phyloP scores from a whole-genome alignment of 1,140 invertebrate species.

The Lepidurus apus region DNA sequence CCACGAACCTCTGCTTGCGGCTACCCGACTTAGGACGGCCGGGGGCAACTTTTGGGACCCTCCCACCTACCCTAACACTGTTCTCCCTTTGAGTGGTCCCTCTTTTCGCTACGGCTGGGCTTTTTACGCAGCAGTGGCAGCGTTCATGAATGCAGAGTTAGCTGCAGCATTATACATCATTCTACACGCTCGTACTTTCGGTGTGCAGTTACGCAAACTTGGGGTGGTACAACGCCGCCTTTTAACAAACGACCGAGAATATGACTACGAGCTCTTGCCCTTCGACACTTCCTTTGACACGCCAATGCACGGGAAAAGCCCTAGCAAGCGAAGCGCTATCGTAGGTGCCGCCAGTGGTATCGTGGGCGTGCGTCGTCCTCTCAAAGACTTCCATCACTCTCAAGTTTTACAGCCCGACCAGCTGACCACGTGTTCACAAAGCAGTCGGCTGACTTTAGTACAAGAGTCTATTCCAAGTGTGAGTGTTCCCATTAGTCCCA shows the following conservation, averaged over 20 bases:
- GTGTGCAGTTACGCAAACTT: neutral
- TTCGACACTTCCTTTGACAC: slow-evolving; percentile 14
- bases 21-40: neutral
- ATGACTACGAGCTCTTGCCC: neutral
- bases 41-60: neutral
- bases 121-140: slow-evolving; percentile 59
- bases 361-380: neutral
- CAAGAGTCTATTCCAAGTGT: slow-evolving; percentile 7
- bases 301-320: neutral
- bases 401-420: slow-evolving; percentile 7
- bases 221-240: neutral
- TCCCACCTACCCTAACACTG: neutral
- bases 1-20: slow-evolving; percentile 45
- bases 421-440: slow-evolving; percentile 8
- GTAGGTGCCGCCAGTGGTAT: neutral
- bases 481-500: neutral
- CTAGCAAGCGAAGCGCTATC: neutral
- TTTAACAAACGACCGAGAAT: neutral
- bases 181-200: slow-evolving; percentile 28
- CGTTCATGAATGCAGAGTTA: slow-evolving; percentile 60
- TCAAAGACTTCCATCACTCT: neutral
- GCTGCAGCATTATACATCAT: slow-evolving; percentile 56
- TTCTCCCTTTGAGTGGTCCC: neutral
- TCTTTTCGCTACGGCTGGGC: slow-evolving; percentile 60
- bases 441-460: neutral